Base-by-base conservation (phyloP, 53 echinoderm and acorn worm genomes). In the Echinarachnius parma region DNA sequence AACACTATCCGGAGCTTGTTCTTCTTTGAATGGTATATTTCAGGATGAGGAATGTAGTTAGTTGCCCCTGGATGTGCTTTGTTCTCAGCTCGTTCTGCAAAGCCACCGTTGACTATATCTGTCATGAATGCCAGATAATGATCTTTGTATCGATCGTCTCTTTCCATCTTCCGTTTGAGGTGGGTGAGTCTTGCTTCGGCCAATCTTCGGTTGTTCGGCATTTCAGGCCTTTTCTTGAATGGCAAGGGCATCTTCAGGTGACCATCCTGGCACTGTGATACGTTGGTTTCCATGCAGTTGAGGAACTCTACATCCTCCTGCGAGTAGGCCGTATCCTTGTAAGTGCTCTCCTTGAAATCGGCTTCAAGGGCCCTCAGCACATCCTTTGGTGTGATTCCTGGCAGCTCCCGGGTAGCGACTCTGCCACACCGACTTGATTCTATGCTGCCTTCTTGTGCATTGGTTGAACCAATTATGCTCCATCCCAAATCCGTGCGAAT, bases 21-120 rank as follows among this genome's bases (percentile, higher is more conserved):
- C 16, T 82, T 82, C 63, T 82, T 78, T 3, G 82, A 78, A 45
- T 77, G 76, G 52, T 60, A 78, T 0, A 86, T 82, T n/a, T 61
- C 77, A 71, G 82, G 87, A 54, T 82, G 87, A 4, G 87, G 86
- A 31, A 86, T 65, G 45, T 86, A 77, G 32, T 60, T 30, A 31
- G 60, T 60, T 1, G 3, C 21, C 60, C 82, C 76, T 3, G 21
- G 1, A 30, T 30, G 30, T 26, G 28, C 60, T 18, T 59, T 31
- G 31, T 59, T 29, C 27, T 59, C 9, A 31, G 31, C 60, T 28
- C 31, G 60, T 31, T 59, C 60, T 10, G 60, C 60, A 33, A 32
- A 62, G 1, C 82, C 82, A 3, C 32, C 19, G 4, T 61, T 19
- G 45, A 75, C 56, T 4, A 66, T 39, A 2, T 76, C 76, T 1